Percentiles rank a stretch among this genome's conserved stretches.
phyloP scores from a whole-genome alignment of 2,113 vertebrate genomes.

The Catharus bicknelli region DNA sequence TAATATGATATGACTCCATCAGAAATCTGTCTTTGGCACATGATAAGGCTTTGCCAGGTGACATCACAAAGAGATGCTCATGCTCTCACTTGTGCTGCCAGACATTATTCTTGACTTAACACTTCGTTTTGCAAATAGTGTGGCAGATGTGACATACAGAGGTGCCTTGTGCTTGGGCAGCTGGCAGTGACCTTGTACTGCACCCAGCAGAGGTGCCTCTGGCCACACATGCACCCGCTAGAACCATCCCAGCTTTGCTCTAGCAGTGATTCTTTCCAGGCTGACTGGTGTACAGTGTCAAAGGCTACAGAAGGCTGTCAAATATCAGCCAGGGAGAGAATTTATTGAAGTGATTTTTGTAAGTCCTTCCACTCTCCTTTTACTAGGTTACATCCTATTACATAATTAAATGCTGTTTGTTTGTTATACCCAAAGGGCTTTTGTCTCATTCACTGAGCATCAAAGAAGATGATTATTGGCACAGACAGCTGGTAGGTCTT shows the following conservation, averaged over 20 bases:
- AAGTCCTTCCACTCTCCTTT: neutral
- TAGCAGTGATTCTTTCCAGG: neutral
- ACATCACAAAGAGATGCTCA: neutral
- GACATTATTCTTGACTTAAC: neutral
- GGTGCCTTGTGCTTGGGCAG: neutral
- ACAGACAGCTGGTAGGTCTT: neutral
- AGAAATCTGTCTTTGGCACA: neutral
- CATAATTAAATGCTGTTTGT: neutral
- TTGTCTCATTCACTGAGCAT: neutral
- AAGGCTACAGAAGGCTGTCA: neutral
- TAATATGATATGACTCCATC: neutral
- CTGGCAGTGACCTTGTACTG: neutral
- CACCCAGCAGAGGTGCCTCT: neutral
- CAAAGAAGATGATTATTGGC: neutral
- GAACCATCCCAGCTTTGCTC: neutral
- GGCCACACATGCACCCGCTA: rapidly evolving
- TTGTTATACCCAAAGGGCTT: slow-evolving; percentile 3
- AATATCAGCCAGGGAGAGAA: neutral
- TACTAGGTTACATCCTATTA: neutral
- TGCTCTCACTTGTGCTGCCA: neutral
- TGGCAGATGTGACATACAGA: neutral
- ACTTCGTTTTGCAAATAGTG: neutral
- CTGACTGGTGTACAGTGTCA: neutral
- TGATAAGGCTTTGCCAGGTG: neutral
- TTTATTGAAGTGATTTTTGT: neutral